A percentile compares a stretch with the other conserved stretches of the same genome.
Conservation (phyloP, 2,113 vertebrate genomes). For the Megatriorchis doriae region DNA sequence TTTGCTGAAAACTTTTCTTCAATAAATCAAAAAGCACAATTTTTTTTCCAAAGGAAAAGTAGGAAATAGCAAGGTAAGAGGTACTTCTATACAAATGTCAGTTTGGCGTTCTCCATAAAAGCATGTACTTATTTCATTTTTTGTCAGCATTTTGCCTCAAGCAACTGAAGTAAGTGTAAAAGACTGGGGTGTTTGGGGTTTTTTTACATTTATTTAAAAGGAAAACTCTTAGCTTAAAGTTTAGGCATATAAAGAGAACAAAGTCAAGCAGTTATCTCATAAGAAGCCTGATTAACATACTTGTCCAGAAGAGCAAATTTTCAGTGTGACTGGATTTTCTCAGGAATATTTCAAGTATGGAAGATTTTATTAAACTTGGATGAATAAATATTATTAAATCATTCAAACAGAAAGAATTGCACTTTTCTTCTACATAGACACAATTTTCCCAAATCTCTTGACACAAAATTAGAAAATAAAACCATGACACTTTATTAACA, state of each 20-base stretch:
- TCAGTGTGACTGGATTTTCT: not conserved
- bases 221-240: not conserved
- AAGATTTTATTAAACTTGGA: not conserved
- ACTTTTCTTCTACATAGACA: not conserved
- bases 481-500: not conserved
- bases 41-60: not conserved
- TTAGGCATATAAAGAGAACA: not conserved
- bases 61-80: not conserved
- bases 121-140: not conserved
- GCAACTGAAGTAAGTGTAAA: not conserved
- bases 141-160: not conserved
- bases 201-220: not conserved
- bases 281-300: not conserved
- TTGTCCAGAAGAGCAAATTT: not conserved
- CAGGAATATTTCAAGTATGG: not conserved
- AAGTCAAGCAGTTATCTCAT: not conserved
- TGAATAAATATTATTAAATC: not conserved
- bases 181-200: not conserved
- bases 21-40: not conserved
- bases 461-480: not conserved
- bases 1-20: not conserved
- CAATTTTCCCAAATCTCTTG: not conserved
- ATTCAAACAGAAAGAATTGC: not conserved
- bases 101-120: not conserved
- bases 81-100: not conserved